Percentiles rank a stretch among this genome's conserved stretches.
Conservation (phyloP, 2,888 invertebrate genomes). For the Drosophila subsilvestris region DNA sequence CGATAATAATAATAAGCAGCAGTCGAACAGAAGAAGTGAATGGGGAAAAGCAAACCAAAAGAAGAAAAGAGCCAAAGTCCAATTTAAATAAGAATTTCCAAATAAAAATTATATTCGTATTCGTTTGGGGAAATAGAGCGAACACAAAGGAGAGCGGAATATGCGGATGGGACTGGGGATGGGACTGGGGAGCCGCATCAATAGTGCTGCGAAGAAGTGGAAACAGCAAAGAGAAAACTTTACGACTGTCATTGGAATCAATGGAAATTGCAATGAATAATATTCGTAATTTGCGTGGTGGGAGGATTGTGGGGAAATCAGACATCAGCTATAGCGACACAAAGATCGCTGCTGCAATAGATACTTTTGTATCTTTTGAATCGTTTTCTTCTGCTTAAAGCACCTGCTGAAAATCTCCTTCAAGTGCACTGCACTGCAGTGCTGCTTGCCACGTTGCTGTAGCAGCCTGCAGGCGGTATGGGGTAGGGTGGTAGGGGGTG, state of each 20-base stretch:
- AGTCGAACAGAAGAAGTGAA: conserved; percentile 49
- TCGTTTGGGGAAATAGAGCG: conserved; percentile 34
- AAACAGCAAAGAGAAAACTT: conserved; percentile 25
- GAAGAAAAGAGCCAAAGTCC: conserved; percentile 30
- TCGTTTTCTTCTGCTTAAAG: background rate
- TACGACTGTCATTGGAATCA: conserved; percentile 41
- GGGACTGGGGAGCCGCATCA: background rate
- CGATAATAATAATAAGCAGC: conserved; percentile 44
- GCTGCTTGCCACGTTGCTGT: conserved; percentile 11
- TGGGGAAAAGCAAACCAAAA: conserved; percentile 31
- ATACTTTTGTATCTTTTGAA: conserved; percentile 3
- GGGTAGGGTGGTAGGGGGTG: background rate
- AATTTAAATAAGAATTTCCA: conserved; percentile 58
- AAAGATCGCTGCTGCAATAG: background rate
- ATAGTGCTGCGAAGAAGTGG: conserved; percentile 38
- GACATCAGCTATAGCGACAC: too few relatives aligned
- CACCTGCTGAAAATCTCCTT: background rate
- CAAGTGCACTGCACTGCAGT: conserved; percentile 14
- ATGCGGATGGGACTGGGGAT: conserved; percentile 11
- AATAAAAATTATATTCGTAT: conserved; percentile 14
- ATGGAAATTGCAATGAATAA: conserved; percentile 34
- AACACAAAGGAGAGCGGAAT: conserved; percentile 30
- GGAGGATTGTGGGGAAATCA: background rate
- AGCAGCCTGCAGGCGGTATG: conserved; percentile 30
- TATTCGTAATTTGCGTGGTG: conserved; percentile 29